phyloP scores from a whole-genome alignment of 2,888 invertebrate species.

The Nomada lathburiana region DNA sequence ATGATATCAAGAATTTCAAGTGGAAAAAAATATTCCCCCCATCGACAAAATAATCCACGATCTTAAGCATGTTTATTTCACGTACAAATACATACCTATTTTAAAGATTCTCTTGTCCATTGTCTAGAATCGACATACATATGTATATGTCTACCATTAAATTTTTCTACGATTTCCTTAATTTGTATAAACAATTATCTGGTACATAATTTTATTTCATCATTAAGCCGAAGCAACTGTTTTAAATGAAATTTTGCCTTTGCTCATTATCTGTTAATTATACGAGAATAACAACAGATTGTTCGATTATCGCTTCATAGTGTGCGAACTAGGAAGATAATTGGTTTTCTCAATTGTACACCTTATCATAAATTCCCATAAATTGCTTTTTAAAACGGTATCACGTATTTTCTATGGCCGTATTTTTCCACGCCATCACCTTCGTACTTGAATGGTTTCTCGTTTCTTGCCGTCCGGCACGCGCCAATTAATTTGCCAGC shows the following conservation, averaged over 20 bases:
- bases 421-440: background rate
- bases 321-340: background rate
- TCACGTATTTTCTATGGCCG: background rate
- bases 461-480: background rate
- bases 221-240: background rate
- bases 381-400: background rate
- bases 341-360: background rate
- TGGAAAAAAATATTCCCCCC: background rate
- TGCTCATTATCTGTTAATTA: background rate
- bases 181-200: background rate
- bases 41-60: background rate
- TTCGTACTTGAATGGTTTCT: background rate
- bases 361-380: background rate
- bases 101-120: background rate
- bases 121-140: background rate
- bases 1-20: constrained; percentile 1
- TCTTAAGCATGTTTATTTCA: constrained; percentile 14
- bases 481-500: background rate
- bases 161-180: background rate
- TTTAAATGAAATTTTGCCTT: background rate
- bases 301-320: background rate
- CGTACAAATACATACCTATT: constrained; percentile 31
- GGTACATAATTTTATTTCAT: background rate
- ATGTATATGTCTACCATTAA: constrained; percentile 1
- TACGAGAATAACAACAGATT: background rate